Conservation (phyloP, 2,113 vertebrate species). For the Apus apus region DNA sequence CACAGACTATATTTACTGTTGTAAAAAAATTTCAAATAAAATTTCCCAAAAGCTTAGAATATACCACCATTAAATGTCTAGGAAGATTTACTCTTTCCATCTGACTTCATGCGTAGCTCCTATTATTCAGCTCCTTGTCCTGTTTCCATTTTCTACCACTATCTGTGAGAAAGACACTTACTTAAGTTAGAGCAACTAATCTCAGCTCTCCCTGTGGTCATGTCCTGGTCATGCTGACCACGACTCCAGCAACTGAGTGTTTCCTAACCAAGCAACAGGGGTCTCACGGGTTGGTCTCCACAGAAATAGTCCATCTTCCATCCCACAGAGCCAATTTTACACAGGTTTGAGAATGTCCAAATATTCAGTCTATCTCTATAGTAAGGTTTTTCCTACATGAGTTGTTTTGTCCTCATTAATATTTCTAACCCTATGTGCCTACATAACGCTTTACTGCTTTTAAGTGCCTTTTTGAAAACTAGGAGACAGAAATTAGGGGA, state of each 20-base stretch:
- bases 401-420: background rate
- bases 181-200: background rate
- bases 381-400: background rate
- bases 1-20: constrained; percentile 70
- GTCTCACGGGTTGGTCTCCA: background rate
- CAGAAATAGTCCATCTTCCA: background rate
- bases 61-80: constrained; percentile 63
- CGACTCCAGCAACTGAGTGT: background rate
- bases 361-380: background rate
- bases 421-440: background rate
- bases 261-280: background rate
- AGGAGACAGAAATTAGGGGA: background rate
- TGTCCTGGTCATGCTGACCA: background rate
- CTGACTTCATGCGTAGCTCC: constrained; percentile 47
- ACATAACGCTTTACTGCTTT: background rate
- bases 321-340: background rate
- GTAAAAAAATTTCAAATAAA: constrained; percentile 73
- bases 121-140: constrained; percentile 26
- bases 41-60: constrained; percentile 71
- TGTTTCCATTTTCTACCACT: background rate
- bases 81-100: constrained; percentile 71
- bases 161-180: background rate
- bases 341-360: background rate
- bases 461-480: background rate
- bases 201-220: background rate